Evolutionary conservation across 92 coral and sea anemone species (phyloP), one percentile per base, ranked within the genome.

Genomic region (Ricordea florida): DNA sequence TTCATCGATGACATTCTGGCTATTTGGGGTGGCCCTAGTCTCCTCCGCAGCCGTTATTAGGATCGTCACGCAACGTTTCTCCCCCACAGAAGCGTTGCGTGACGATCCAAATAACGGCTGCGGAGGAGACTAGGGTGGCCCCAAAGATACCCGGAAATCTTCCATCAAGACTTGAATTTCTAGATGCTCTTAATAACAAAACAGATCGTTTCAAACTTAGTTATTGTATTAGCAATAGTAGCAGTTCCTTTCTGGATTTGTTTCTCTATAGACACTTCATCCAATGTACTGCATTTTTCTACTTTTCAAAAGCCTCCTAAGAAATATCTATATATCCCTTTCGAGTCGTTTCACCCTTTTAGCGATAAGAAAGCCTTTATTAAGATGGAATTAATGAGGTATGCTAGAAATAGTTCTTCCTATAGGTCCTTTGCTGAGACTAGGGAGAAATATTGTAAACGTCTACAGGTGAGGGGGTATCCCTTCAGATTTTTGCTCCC

Each of bases 311-410:
- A 77, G 66, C 83, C 76, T 33, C 53, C 56, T 11, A 66, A 53
- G 41, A 50, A 65, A 50, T 69, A 80, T 59, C 41, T 69, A 53
- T 57, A 57, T 30, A 57, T 52, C 34, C 78, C 78, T 30, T 79
- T 52, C 66, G 84, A 77, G 66, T 50, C 66, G 10, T 77, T 65
- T 66, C 84, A 66, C 26, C 76, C 76, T 56, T 65, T 50, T 5
- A 79, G 85, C 85, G 41, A 67, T 30, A 67, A 78, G 57, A 78
- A 65, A 36, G 83, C 70, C 74, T 47, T 66, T 16, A 66, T 45
- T 3, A n/a, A n/a, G n/a, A n/a, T n/a, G n/a, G n/a, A n/a, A n/a
- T n/a, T n/a, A n/a, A n/a, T n/a, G n/a, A n/a, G n/a, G n/a, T n/a
- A n/a, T n/a, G n/a, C n/a, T n/a, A n/a, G n/a, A n/a, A n/a, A n/a